Base-by-base conservation (phyloP, 2,888 invertebrate species). In the Chromoteleia sp. region DNA sequence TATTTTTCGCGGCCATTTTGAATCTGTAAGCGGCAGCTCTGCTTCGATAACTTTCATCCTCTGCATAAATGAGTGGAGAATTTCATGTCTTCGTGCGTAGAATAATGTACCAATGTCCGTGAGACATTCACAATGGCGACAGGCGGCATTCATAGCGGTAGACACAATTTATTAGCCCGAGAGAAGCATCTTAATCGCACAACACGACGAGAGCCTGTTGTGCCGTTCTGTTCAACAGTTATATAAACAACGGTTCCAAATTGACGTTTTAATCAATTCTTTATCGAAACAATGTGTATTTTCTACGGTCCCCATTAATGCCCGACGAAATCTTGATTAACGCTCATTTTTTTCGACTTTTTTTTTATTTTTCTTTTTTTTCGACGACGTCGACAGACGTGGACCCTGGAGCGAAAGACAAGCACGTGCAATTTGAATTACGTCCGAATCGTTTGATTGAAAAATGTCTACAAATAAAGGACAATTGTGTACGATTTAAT, bases 41-140 rank as follows among this genome's bases (percentile, higher is more conserved):
- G 80, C 74, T 75, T 74, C 80, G 70, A 75, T 75, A 80, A 80
- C 80, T 80, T 75, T 80, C 80, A 80, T 80, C 80, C 80, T 80
- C 80, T 63, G 75, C 80, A 80, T 80, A 80, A 80, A 71, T 76
- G 81, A 81, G 61, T 63, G 73, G 80, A 74, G 77, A 78, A 82
- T 82, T 82, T 82, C 82, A 76, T 78, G 77, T 82, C 73, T 82
- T 70, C 82, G 82, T 82, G 82, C 82, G 74, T 82, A 70, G 82
- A 82, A 82, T 82, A 82, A 82, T 82, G 74, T 74, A 58, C 68
- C 82, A 52, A 82, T 82, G 82, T 82, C 74, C 77, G 82, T 78
- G 74, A 74, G 71, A 78, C 77, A 73, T 76, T 75, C 80, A 81
- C 80, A 70, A 74, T 76, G 78, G 70, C 74, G 77, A 78, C 77